phyloP scores from a whole-genome alignment of 2,113 vertebrate genomes.

The Anhinga anhinga region DNA sequence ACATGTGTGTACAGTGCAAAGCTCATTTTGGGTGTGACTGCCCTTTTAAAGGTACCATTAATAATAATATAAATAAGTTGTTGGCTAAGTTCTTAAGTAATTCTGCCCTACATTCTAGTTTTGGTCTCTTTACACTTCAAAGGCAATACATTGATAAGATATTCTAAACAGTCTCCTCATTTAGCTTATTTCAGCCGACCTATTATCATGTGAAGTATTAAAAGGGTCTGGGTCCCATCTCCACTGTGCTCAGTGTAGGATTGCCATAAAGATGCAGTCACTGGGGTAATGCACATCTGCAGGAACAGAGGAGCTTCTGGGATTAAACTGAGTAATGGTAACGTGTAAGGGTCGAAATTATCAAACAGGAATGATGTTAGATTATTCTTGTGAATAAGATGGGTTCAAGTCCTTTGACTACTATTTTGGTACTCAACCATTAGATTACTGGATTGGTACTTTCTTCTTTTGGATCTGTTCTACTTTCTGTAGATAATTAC shows the following conservation, averaged over 20 bases:
- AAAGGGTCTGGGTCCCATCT: background rate
- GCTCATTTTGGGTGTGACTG: background rate
- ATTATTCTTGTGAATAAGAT: background rate
- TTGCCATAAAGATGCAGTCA: too few relatives aligned
- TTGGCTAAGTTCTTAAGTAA: background rate
- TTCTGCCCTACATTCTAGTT: background rate
- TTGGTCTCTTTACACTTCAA: background rate
- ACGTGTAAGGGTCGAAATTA: background rate
- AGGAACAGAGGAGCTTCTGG: background rate
- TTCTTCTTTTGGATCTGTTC: background rate
- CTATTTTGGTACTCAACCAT: background rate
- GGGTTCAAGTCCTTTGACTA: fast-evolving
- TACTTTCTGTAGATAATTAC: background rate
- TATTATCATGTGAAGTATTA: background rate
- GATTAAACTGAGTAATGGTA: background rate
- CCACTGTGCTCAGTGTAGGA: fast-evolving
- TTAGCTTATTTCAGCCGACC: background rate
- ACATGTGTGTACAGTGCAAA: background rate
- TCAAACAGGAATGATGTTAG: background rate
- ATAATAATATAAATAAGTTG: background rate
- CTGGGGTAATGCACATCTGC: background rate
- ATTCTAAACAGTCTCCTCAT: background rate
- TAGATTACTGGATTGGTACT: background rate
- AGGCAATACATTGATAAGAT: background rate
- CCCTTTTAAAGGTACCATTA: background rate